phyloP scores from a whole-genome alignment of 2,797 vertebrate species.

The Takifugu ocellatus region DNA sequence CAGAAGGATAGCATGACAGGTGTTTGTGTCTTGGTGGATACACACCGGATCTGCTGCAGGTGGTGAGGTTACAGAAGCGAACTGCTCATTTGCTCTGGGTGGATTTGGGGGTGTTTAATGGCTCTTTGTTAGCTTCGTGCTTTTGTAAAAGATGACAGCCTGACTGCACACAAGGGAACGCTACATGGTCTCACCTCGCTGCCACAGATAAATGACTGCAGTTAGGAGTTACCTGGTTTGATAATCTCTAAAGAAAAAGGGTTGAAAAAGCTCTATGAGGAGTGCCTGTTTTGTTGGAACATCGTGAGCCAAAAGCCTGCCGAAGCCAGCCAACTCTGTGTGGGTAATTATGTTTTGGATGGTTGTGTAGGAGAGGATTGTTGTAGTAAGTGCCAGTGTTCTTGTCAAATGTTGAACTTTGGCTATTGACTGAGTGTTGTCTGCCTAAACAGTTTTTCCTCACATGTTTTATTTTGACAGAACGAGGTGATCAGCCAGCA shows the following conservation, averaged over 20 bases:
- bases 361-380: constrained; percentile 33
- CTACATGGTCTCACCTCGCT: constrained; percentile 6
- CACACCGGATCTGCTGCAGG: too few species aligned
- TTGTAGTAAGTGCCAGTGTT: constrained; percentile 9
- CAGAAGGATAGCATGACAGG: background rate
- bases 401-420: constrained; percentile 17
- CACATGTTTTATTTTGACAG: constrained; percentile 52
- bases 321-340: constrained; percentile 3
- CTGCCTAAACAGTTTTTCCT: constrained; percentile 8
- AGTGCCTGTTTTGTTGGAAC: too few species aligned
- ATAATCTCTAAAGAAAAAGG: too few species aligned
- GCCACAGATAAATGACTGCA: constrained; percentile 28
- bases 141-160: constrained; percentile 20
- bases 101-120: constrained; percentile 23
- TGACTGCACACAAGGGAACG: constrained; percentile 11
- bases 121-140: constrained; percentile 40
- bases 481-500: constrained; percentile 83
- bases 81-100: constrained; percentile 13
- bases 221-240: background rate
- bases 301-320: too few species aligned
- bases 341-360: constrained; percentile 20
- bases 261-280: too few species aligned
- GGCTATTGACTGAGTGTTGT: constrained; percentile 4
- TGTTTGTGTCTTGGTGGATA: background rate
- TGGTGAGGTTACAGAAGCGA: background rate